Evolutionary conservation across 2,888 invertebrate genomes (phyloP).

Genomic region (Tipula vernalis): DNA sequence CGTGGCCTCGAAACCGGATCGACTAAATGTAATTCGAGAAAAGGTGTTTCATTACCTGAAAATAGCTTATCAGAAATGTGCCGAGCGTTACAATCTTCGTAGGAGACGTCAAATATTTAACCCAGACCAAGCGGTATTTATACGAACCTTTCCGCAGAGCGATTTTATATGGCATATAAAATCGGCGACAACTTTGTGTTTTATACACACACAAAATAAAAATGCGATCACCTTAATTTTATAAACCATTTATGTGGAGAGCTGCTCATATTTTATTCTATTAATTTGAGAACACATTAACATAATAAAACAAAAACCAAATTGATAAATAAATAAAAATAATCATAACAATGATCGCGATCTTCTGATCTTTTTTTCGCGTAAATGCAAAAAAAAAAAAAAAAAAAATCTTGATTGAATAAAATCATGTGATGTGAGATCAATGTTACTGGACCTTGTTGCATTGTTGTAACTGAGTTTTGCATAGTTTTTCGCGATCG

Average conservation of each 20-base stretch:
- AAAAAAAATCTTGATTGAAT: not conserved
- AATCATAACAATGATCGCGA: conserved; percentile 4
- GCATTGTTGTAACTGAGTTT: not conserved
- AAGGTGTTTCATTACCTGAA: too few relatives aligned
- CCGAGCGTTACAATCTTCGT: too few relatives aligned
- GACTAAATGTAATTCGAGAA: too few relatives aligned
- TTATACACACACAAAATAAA: not conserved
- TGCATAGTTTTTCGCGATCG: not conserved
- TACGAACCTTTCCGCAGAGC: too few relatives aligned
- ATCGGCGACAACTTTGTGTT: not conserved
- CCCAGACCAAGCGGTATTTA: too few relatives aligned
- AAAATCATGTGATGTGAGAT: not conserved
- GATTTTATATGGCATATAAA: too few relatives aligned
- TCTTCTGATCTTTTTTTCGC: not conserved
- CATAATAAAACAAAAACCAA: too few relatives aligned
- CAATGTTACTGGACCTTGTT: not conserved
- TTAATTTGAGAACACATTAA: not conserved
- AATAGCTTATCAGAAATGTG: too few relatives aligned
- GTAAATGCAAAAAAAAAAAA: not conserved
- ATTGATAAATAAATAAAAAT: not conserved
- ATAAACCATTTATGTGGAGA: not conserved
- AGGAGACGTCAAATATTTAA: too few relatives aligned
- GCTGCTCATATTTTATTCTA: not conserved
- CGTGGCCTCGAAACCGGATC: too few relatives aligned
- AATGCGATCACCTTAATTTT: not conserved